A percentile compares a stretch with the other conserved stretches of the same genome.
phyloP scores from a whole-genome alignment of 2,888 invertebrate genomes.

The Drosophila rellima region DNA sequence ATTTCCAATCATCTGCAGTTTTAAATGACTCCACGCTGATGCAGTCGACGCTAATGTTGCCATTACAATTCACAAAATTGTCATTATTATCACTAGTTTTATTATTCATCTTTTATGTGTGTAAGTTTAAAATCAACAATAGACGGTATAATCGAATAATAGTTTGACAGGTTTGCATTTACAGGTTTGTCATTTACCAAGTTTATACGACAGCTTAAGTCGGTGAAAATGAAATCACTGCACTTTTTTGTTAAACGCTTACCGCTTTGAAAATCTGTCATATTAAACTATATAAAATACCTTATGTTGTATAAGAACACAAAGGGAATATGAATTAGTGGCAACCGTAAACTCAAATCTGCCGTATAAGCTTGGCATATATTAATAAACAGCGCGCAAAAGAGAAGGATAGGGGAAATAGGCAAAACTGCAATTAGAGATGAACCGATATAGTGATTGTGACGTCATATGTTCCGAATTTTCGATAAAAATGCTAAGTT shows the following conservation, averaged over 20 bases:
- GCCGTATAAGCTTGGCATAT: not conserved
- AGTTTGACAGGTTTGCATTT: no score
- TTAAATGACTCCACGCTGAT: slow-evolving; percentile 42
- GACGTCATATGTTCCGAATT: not conserved
- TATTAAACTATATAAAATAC: no score
- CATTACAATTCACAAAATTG: not conserved
- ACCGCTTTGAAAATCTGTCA: no score
- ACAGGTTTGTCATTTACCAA: not conserved
- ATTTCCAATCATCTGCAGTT: slow-evolving; percentile 13
- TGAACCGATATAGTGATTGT: not conserved
- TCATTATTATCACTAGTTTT: slow-evolving; percentile 3
- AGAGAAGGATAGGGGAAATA: not conserved
- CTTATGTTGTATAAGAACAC: not conserved
- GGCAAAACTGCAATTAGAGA: slow-evolving; percentile 13
- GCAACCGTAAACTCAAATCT: not conserved
- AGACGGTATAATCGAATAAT: not conserved
- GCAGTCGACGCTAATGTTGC: slow-evolving; percentile 9
- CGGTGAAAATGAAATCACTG: not conserved
- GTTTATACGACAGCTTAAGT: not conserved
- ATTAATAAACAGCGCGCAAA: not conserved
- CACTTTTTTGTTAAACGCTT: not conserved
- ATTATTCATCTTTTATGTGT: not conserved
- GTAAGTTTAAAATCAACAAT: not conserved
- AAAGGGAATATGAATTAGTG: not conserved
- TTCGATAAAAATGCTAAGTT: not conserved